Evolutionary conservation across 2,888 invertebrate genomes (phyloP), one percentile per base, ranked within the genome.

Genomic region (Isoperla grammatica): DNA sequence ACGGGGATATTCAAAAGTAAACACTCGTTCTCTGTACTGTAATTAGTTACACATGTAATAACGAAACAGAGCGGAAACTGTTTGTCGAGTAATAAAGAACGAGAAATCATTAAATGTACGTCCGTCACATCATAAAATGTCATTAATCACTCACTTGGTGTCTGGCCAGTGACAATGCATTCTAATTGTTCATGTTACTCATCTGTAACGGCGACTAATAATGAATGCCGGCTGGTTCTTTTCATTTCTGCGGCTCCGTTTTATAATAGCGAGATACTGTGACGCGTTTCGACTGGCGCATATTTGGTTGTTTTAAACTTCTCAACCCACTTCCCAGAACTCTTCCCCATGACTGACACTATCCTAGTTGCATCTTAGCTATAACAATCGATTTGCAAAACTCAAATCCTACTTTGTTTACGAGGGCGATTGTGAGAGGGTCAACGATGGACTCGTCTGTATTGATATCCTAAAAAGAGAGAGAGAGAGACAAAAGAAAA

Each of bases 141-240:
- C 60, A 56, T 60, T 60, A 60, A 56, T 56, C 60, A 60, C 60
- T 60, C 56, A 50, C 49, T 56, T 55, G 48, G 55, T 56, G 43
- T 29, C 60, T 49, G 43, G 13, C 49, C 56, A 60, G 48, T 60
- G 56, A 49, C 60, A 60, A 56, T 56, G 60, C 56, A 59, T 19
- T 59, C 49, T 35, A 54, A 59, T 54, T 45, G 56, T 49, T 49
- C 35, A 29, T 49, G 48, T 39, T 50, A 49, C 49, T 60, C 43
- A 60, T 56, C 49, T 60, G 48, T 56, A 56, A 60, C 55, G 53
- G 13, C 29, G 4, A 29, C 5, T 49, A 23, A 49, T 49, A 49
- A 49, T 29, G 35, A 49, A 29, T 29, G 29, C 29, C 29, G 29
- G 29, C 49, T 15, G 22, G 49, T 23, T 49, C 49, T 23, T 48